These are phyloP conservation scores for Enhydra lutris DNA, from an alignment of 2,113 vertebrate genomes.

Conservation along the genomic window DNA sequence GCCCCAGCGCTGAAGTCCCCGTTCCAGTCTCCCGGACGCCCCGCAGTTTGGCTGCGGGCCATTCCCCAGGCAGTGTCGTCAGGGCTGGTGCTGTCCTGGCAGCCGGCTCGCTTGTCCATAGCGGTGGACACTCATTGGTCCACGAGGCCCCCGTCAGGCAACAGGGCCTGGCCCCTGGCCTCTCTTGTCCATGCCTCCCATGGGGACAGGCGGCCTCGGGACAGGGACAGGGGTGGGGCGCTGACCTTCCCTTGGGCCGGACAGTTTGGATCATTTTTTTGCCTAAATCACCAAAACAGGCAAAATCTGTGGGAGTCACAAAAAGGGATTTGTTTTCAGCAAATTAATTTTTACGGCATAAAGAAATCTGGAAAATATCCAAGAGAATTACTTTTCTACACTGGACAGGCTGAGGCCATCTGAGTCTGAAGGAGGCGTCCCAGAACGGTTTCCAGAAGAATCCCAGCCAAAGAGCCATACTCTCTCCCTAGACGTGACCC, in stretches of 20 bases:
- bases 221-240: rapidly evolving
- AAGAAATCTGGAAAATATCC: neutral
- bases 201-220: rapidly evolving
- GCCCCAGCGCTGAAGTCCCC: neutral
- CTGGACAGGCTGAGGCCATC: neutral
- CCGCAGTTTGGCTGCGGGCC: neutral
- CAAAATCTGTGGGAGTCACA: neutral
- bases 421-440: neutral
- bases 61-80: neutral
- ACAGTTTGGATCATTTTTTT: neutral
- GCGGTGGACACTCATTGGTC: neutral
- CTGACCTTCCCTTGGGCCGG: neutral
- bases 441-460: neutral
- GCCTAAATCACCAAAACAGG: neutral
- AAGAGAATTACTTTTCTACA: neutral
- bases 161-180: neutral
- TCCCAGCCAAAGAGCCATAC: neutral
- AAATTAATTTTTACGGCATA: neutral
- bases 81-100: neutral
- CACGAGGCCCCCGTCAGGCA: neutral
- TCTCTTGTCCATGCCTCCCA: neutral
- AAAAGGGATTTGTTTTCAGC: neutral
- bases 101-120: neutral
- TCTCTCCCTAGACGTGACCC: too few species aligned
- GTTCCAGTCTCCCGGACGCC: rapidly evolving